phyloP scores from a whole-genome alignment of 1,140 invertebrate species.

The Ephestia elutella region DNA sequence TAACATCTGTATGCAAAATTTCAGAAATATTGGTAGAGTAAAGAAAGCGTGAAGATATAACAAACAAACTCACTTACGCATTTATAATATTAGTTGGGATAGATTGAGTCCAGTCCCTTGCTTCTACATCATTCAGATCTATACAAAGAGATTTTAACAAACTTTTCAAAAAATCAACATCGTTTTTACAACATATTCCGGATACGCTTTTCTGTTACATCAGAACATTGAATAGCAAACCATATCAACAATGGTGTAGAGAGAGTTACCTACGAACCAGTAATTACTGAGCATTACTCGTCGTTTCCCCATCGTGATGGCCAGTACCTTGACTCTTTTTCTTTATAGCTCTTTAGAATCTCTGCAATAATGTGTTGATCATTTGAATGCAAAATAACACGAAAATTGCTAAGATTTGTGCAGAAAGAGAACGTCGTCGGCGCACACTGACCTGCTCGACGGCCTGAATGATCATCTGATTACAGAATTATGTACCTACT shows the following conservation, averaged over 20 bases:
- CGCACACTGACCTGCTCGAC: not conserved
- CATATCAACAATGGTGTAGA: not conserved
- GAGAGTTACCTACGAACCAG: not conserved
- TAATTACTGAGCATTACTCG: not conserved
- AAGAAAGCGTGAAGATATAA: too few relatives aligned
- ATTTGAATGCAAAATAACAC: not conserved
- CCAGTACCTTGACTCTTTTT: not conserved
- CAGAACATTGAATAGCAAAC: not conserved
- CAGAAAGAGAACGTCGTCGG: not conserved
- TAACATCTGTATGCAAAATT: too few relatives aligned
- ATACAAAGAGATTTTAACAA: too few relatives aligned
- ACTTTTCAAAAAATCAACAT: too few relatives aligned
- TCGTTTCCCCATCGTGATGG: not conserved
- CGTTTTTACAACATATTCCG: not conserved
- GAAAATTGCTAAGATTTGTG: not conserved
- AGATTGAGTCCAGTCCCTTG: too few relatives aligned
- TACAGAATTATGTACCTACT: too few relatives aligned
- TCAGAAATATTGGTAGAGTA: too few relatives aligned
- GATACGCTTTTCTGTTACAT: not conserved
- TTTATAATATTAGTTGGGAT: too few relatives aligned
- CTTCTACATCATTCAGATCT: too few relatives aligned
- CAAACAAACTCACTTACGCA: too few relatives aligned
- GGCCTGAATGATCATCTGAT: not conserved
- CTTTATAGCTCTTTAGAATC: not conserved
- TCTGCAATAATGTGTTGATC: not conserved